These are phyloP conservation scores for Pseudeuparius sepicola DNA, from an alignment of 2,888 invertebrate species.

Conservation along the genomic window DNA sequence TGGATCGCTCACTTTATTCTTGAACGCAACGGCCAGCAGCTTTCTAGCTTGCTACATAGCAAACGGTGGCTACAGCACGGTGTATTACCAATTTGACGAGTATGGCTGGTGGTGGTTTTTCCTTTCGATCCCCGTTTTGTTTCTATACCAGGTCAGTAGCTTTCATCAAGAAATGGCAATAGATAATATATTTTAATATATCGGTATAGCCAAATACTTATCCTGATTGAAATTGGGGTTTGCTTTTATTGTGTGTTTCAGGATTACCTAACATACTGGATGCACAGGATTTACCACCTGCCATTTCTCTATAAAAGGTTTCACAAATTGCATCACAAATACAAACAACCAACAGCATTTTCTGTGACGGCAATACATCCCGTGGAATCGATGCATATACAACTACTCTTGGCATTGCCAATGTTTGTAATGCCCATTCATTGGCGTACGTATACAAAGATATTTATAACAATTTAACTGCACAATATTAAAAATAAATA, in stretches of 20 bases:
- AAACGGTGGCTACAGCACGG: constrained; percentile 55
- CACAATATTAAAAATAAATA: constrained; percentile 1
- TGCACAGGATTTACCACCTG: constrained; percentile 57
- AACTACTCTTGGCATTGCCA: constrained; percentile 50
- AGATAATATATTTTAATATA: no score
- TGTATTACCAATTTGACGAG: constrained; percentile 53
- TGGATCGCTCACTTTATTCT: constrained; percentile 48
- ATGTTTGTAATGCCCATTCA: constrained; percentile 55
- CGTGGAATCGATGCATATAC: constrained; percentile 55
- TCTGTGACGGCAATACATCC: constrained; percentile 68
- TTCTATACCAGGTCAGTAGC: constrained; percentile 49
- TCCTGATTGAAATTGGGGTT: no score
- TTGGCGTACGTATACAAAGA: constrained; percentile 47
- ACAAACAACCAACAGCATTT: constrained; percentile 67
- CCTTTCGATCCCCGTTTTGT: constrained; percentile 53
- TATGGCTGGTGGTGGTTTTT: constrained; percentile 58
- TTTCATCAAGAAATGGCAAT: no score
- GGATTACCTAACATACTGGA: constrained; percentile 57
- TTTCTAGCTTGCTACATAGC: constrained; percentile 54
- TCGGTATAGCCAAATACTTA: no score
- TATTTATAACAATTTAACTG: background rate
- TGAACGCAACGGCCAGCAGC: constrained; percentile 48
- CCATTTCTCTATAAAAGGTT: constrained; percentile 60
- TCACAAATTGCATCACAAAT: constrained; percentile 66
- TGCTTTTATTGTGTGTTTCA: no score